These are phyloP conservation scores for Quadroppia sp. DNA, from an alignment of 2,888 invertebrate genomes.

Conservation along the genomic window DNA sequence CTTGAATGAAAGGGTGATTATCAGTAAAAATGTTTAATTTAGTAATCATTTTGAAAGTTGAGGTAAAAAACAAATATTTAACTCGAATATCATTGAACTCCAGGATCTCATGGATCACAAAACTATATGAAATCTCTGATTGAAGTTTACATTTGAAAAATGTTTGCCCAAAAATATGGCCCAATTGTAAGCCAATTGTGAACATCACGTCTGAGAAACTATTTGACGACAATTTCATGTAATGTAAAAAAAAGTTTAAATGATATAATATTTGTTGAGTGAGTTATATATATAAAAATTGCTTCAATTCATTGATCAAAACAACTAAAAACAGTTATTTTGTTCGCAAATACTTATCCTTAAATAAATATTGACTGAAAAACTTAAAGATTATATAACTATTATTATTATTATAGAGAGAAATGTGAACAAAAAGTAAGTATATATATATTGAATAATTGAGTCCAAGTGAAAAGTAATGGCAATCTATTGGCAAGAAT, in stretches of 20 bases:
- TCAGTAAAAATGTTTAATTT: too few relatives aligned
- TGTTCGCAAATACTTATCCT: conserved; percentile 4
- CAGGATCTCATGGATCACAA: background rate
- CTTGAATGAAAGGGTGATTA: too few relatives aligned
- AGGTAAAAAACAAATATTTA: too few relatives aligned
- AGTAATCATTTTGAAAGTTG: too few relatives aligned
- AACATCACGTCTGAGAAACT: background rate
- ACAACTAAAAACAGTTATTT: background rate
- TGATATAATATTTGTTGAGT: background rate
- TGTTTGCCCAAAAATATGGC: background rate
- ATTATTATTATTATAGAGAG: conserved; percentile 7
- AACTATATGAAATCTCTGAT: background rate
- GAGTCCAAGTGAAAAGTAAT: conserved; percentile 20
- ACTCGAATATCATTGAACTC: too few relatives aligned
- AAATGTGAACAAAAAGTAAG: background rate
- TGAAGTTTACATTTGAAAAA: background rate
- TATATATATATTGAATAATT: conserved; percentile 26
- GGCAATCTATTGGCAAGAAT: conserved; percentile 17
- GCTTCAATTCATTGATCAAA: background rate
- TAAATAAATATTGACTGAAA: conserved; percentile 26
- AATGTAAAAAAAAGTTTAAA: conserved; percentile 16
- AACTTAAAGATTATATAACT: background rate
- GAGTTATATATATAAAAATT: background rate
- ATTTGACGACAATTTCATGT: conserved; percentile 17
- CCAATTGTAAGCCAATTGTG: too few relatives aligned